Evolutionary conservation across 2,888 invertebrate species (phyloP).

Genomic region (Seira musarum): DNA sequence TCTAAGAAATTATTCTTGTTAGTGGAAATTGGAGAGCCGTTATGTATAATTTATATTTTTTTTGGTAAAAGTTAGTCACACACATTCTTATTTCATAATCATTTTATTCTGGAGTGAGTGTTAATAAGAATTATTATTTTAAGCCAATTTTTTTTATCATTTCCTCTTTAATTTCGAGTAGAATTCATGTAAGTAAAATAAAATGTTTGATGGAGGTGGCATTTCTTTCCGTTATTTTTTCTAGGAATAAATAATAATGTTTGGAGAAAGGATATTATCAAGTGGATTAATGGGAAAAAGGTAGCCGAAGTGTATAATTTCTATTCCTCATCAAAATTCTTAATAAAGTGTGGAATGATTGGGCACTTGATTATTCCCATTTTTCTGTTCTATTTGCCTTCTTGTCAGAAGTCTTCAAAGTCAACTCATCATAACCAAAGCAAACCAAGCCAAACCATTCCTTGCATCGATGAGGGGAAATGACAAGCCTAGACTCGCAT

Average conservation of each 20-base stretch:
- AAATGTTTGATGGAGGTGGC: background rate
- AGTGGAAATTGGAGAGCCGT: constrained; percentile 16
- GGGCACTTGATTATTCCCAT: constrained; percentile 31
- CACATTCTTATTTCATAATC: constrained; percentile 26
- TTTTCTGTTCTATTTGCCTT: constrained; percentile 24
- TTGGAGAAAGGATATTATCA: constrained; percentile 20
- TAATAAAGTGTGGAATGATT: constrained; percentile 37
- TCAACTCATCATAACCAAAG: too few species aligned
- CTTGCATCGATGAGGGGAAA: background rate
- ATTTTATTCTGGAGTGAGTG: constrained; percentile 43
- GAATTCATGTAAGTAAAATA: too few species aligned
- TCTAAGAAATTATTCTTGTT: constrained; percentile 37
- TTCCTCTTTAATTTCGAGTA: background rate
- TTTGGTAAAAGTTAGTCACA: constrained; percentile 20
- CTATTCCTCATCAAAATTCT: background rate
- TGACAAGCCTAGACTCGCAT: constrained; percentile 9
- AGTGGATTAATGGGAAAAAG: background rate
- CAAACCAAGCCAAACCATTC: too few species aligned
- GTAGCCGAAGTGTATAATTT: constrained; percentile 15
- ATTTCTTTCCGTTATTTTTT: background rate
- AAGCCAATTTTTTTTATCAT: constrained; percentile 2
- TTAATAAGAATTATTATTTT: too few species aligned
- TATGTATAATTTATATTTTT: constrained; percentile 30
- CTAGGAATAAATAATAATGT: background rate
- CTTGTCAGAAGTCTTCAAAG: constrained; percentile 39